phyloP scores from a whole-genome alignment of 2,888 invertebrate species.

The Chouioia cunea region DNA sequence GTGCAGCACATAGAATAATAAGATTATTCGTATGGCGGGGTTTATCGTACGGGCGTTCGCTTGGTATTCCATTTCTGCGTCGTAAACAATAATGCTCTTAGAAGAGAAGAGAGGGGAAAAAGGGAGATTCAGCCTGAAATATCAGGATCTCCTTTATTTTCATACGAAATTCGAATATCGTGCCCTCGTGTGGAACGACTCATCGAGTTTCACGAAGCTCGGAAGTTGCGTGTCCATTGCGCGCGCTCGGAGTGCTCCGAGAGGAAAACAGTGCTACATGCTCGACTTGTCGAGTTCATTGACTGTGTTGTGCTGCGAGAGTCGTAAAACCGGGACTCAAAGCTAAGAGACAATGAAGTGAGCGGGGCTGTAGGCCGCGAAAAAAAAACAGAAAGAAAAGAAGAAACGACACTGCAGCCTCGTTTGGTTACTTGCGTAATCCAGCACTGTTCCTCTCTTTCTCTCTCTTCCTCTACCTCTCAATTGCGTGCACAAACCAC shows the following conservation, averaged over 20 bases:
- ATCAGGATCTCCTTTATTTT: constrained; percentile 47
- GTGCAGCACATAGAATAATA: constrained; percentile 11
- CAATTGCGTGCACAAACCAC: constrained; percentile 5
- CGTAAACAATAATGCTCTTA: constrained; percentile 48
- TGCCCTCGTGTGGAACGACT: constrained; percentile 50
- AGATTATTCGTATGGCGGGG: constrained; percentile 36
- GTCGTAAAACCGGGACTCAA: constrained; percentile 47
- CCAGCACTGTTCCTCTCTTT: constrained; percentile 25
- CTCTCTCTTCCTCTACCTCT: neutral
- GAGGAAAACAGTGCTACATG: constrained; percentile 49
- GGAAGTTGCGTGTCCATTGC: constrained; percentile 55
- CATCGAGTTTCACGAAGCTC: constrained; percentile 50
- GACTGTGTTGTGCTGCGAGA: constrained; percentile 50
- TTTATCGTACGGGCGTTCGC: constrained; percentile 38
- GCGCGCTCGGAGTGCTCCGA: neutral
- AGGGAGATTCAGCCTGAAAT: constrained; percentile 44
- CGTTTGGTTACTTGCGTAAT: constrained; percentile 43
- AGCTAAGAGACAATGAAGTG: constrained; percentile 38
- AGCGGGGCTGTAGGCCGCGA: constrained; percentile 24
- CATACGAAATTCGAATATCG: constrained; percentile 50
- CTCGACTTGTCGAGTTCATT: constrained; percentile 53
- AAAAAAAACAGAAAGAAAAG: constrained; percentile 10
- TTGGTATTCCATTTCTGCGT: constrained; percentile 46
- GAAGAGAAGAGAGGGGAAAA: constrained; percentile 19
- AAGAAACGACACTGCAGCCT: constrained; percentile 21